Percentiles rank a stretch among this genome's conserved stretches.
phyloP scores from a whole-genome alignment of 2,797 vertebrate genomes.

The Remorina albescens region DNA sequence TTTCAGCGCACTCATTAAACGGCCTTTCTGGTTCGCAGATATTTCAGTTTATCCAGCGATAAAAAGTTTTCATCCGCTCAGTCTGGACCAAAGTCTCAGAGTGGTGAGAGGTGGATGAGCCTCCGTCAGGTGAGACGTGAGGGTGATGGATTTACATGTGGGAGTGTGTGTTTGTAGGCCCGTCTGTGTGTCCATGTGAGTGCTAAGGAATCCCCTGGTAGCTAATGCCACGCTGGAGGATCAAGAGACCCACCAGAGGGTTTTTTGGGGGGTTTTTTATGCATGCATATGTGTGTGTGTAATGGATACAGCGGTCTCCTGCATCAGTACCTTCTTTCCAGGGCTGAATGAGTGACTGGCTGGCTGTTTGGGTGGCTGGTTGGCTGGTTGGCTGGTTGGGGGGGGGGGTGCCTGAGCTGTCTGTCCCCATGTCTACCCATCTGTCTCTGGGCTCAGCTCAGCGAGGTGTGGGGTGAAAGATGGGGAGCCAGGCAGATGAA shows the following conservation, averaged over 20 bases:
- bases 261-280: slow-evolving; percentile 17
- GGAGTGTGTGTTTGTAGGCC: slow-evolving; percentile 53
- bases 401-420: slow-evolving; percentile 68
- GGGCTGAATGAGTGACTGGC: slow-evolving; percentile 45
- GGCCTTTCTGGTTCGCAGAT: slow-evolving; percentile 22
- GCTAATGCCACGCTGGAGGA: slow-evolving; percentile 45
- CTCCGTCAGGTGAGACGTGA: slow-evolving; percentile 34
- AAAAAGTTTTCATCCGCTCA: slow-evolving; percentile 8
- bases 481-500: slow-evolving; percentile 83
- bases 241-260: slow-evolving; percentile 29
- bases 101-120: slow-evolving; percentile 66
- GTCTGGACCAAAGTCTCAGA: slow-evolving; percentile 20
- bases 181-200: slow-evolving; percentile 45
- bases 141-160: slow-evolving; percentile 54
- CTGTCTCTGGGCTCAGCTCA: slow-evolving; percentile 67
- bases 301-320: slow-evolving; percentile 64
- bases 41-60: slow-evolving; percentile 38
- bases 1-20: slow-evolving; percentile 25
- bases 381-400: slow-evolving; percentile 41
- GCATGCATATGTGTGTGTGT: slow-evolving; percentile 38
- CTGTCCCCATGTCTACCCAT: slow-evolving; percentile 80
- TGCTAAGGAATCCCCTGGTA: slow-evolving; percentile 70
- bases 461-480: slow-evolving; percentile 85
- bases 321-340: slow-evolving; percentile 50
- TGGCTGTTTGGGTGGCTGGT: slow-evolving; percentile 38